phyloP scores from a whole-genome alignment of 92 coral and sea anemone species.

The Porites rus region DNA sequence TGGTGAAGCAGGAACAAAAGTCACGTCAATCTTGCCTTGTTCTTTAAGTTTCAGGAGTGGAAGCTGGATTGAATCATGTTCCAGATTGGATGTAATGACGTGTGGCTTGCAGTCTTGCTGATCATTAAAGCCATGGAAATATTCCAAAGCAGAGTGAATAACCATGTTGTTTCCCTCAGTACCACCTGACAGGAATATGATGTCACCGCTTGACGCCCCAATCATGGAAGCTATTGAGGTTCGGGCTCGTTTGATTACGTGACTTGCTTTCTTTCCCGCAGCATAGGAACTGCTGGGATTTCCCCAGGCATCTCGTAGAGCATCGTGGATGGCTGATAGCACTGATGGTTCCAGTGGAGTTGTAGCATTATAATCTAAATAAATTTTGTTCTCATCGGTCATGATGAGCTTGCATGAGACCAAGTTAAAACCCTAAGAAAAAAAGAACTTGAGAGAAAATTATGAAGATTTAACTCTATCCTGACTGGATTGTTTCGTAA shows the following conservation, averaged over 20 bases:
- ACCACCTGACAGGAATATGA: conserved; percentile 95
- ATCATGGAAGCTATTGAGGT: conserved; percentile 82
- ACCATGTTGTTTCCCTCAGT: conserved; percentile 96
- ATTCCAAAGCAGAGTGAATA: conserved; percentile 71
- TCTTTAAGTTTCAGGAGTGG: conserved; percentile 68
- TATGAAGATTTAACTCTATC: neutral
- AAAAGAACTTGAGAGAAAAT: neutral
- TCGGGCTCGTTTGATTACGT: conserved; percentile 82
- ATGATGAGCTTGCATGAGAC: neutral
- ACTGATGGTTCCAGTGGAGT: conserved; percentile 92
- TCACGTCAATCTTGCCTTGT: conserved; percentile 66
- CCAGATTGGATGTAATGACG: conserved; percentile 89
- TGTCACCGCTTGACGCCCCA: conserved; percentile 74
- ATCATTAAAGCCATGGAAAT: conserved; percentile 54
- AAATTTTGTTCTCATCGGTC: conserved; percentile 37
- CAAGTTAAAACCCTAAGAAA: neutral
- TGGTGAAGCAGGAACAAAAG: conserved; percentile 76
- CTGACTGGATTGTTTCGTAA: neutral
- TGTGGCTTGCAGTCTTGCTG: conserved; percentile 68
- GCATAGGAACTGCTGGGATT: conserved; percentile 97
- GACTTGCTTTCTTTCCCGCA: conserved; percentile 87
- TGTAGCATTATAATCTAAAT: conserved; percentile 96
- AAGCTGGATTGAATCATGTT: conserved; percentile 90
- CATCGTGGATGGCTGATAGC: conserved; percentile 83
- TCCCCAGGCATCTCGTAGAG: conserved; percentile 98